phyloP scores from a whole-genome alignment of 1,140 invertebrate genomes.

The Sminthurinus signatus region DNA sequence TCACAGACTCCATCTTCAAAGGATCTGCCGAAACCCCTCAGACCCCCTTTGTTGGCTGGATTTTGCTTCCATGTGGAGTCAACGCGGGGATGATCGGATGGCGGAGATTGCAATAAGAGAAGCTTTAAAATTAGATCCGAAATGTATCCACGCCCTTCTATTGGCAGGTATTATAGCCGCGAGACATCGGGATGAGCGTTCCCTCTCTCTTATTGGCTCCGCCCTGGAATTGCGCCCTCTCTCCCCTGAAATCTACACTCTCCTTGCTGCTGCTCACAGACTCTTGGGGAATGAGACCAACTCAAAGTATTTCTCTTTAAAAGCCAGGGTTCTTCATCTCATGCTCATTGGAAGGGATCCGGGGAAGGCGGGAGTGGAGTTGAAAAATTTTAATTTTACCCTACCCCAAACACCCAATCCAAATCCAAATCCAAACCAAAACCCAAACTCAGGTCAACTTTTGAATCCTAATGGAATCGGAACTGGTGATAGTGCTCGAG shows the following conservation, averaged over 20 bases:
- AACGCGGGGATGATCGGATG: constrained; percentile 19
- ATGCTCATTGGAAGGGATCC: constrained; percentile 14
- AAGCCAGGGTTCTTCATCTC: constrained; percentile 22
- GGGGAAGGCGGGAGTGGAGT: background rate
- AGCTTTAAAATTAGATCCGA: constrained; percentile 23
- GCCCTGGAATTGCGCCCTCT: constrained; percentile 16
- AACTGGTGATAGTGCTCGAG: no score
- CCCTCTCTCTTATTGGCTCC: constrained; percentile 9
- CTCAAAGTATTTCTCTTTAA: constrained; percentile 25
- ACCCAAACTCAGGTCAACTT: no score
- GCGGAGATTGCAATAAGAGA: constrained; percentile 28
- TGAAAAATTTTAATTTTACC: background rate
- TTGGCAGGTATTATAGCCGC: constrained; percentile 24
- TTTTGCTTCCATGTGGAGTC: constrained; percentile 31
- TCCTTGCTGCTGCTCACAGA: constrained; percentile 20
- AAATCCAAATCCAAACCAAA: no score
- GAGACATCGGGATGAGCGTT: constrained; percentile 22
- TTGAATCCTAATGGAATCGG: background rate
- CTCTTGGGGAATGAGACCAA: constrained; percentile 16
- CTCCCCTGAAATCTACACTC: constrained; percentile 26
- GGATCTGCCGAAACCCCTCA: constrained; percentile 23
- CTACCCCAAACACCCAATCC: background rate
- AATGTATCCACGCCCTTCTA: constrained; percentile 19
- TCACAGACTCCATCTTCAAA: constrained; percentile 27
- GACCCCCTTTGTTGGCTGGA: constrained; percentile 20